Evolutionary conservation across 2,113 vertebrate species (phyloP), one percentile per base, ranked within the genome.

Genomic region (Amphilophus citrinellus): DNA sequence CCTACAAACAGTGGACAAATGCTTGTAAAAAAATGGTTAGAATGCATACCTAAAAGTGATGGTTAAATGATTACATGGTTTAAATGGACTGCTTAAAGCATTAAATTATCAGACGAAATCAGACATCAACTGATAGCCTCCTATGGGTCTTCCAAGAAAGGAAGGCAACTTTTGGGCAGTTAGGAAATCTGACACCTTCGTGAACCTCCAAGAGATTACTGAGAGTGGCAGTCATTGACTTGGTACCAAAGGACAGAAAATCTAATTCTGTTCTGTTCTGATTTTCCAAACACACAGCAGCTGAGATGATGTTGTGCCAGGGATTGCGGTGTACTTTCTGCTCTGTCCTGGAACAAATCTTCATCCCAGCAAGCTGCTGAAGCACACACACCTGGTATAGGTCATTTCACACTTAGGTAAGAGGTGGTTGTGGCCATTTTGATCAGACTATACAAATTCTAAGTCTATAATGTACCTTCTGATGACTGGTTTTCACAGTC

Each of bases 361-460:
- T 66, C 22, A 62, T 88, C 62, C 68, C 83, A 71, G 71, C 8
- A 24, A 73, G 61, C 83, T 77, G 83, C 80, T 83, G 58, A 88
- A 86, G 82, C 76, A 73, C 80, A 82, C 53, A 79, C 79, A 80
- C 65, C 80, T 85, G 85, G 83, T 83, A 32, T 14, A 0, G 68
- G 13, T 84, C 58, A 53, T 30, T 89, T 92, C 80, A 89, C 87
- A 89, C 62, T 15, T 80, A 47, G 89, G 18, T 89, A 37, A 56
- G 83, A 85, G 32, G 76, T 68, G 77, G 77, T 32, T 44, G 63
- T 10, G 5, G 79, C 60, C 61, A 24, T 71, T 83, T 88, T 81
- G 59, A 80, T 56, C 63, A 37, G 68, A 47, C 60, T 71, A 22
- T 10, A n/a, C 79, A 47, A 76, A 81, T 61, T 59, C 59, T 66